Percentiles rank a stretch among this genome's conserved stretches.
phyloP scores from a whole-genome alignment of 2,888 invertebrate genomes.

The Hyposoter didymator region DNA sequence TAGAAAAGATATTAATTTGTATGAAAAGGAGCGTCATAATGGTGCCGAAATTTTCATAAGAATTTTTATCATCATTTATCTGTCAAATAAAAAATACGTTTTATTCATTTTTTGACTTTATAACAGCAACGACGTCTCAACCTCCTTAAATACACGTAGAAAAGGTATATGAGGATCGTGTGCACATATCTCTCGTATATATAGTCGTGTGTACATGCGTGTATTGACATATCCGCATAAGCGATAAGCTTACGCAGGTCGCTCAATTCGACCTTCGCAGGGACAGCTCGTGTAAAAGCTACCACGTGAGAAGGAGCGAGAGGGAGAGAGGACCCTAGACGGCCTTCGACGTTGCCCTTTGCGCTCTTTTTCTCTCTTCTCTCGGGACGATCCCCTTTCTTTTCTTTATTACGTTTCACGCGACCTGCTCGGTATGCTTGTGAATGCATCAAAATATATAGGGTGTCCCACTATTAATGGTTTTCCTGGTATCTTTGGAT shows the following conservation, averaged over 20 bases:
- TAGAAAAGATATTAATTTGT: background rate
- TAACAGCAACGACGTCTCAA: background rate
- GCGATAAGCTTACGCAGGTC: constrained; percentile 54
- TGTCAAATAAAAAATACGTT: background rate
- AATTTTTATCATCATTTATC: background rate
- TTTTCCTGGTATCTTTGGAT: background rate
- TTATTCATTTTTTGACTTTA: background rate
- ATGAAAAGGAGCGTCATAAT: background rate
- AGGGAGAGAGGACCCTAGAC: constrained; percentile 40
- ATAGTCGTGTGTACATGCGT: background rate
- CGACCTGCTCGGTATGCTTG: constrained; percentile 51
- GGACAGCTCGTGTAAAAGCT: constrained; percentile 36
- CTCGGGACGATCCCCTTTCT: constrained; percentile 50
- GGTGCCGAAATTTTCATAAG: background rate
- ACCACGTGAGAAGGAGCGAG: background rate
- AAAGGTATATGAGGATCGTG: background rate
- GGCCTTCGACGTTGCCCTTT: constrained; percentile 59
- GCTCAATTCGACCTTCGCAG: constrained; percentile 53
- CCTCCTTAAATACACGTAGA: background rate
- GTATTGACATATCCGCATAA: constrained; percentile 26
- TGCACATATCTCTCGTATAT: background rate
- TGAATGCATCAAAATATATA: constrained; percentile 4
- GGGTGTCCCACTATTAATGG: background rate
- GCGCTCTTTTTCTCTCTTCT: constrained; percentile 36
- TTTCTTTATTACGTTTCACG: constrained; percentile 60